Conservation (phyloP, 2,888 invertebrate species). For the Euclidia mi region DNA sequence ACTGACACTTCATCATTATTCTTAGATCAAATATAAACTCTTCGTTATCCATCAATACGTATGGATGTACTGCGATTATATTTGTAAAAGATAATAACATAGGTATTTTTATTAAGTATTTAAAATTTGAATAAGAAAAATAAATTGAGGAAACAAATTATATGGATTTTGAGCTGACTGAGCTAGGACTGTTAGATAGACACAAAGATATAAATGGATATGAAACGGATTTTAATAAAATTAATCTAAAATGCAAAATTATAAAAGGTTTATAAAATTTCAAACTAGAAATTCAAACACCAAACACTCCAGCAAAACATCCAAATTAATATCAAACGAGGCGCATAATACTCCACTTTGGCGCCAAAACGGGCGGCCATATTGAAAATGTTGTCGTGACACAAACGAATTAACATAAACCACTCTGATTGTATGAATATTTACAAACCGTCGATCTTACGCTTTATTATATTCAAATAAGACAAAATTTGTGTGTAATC, state of each 20-base stretch:
- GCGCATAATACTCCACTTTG: conserved; percentile 49
- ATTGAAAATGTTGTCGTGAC: conserved; percentile 55
- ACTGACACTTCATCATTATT: too few species aligned
- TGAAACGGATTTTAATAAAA: too few species aligned
- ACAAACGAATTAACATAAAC: conserved; percentile 56
- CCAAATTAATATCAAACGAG: conserved; percentile 48
- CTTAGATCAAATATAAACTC: too few species aligned
- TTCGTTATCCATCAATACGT: too few species aligned
- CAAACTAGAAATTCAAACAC: conserved; percentile 12
- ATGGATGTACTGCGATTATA: too few species aligned
- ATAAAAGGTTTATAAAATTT: neutral
- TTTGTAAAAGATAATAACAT: too few species aligned
- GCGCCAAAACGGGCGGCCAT: conserved; percentile 50
- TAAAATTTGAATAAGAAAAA: too few species aligned
- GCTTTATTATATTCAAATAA: conserved; percentile 61
- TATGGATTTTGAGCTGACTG: too few species aligned
- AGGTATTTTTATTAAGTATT: too few species aligned
- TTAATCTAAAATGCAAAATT: neutral
- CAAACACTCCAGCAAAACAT: conserved; percentile 37
- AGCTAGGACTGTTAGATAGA: too few species aligned
- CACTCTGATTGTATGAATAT: conserved; percentile 61
- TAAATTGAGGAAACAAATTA: too few species aligned
- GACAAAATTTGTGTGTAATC: conserved; percentile 54
- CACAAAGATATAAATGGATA: too few species aligned
- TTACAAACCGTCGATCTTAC: conserved; percentile 55